Evolutionary conservation across 2,888 invertebrate genomes (phyloP).

Genomic region (Drosophila mimica): DNA sequence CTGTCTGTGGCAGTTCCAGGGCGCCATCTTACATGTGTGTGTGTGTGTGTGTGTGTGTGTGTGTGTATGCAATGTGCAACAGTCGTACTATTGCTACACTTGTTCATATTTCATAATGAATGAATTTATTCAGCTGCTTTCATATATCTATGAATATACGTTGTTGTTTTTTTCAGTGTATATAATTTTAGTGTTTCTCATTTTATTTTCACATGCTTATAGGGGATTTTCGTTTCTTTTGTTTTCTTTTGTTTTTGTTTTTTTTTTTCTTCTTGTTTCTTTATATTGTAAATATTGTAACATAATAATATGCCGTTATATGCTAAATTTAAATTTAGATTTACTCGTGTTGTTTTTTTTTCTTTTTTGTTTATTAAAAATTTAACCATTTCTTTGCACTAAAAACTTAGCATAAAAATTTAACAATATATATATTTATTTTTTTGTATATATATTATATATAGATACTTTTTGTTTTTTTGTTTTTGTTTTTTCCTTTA

Average conservation of each 20-base stretch:
- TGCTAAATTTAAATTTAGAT: constrained; percentile 74
- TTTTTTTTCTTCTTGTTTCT: constrained; percentile 18
- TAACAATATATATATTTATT: constrained; percentile 72
- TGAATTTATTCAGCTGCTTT: constrained; percentile 49
- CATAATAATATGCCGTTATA: constrained; percentile 71
- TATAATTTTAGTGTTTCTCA: constrained; percentile 50
- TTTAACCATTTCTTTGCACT: constrained; percentile 76
- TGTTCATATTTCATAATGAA: constrained; percentile 65
- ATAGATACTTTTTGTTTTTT: constrained; percentile 57
- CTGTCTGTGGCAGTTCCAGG: constrained; percentile 40
- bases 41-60: constrained; percentile 18
- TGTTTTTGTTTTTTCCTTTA: constrained; percentile 24
- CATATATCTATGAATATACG: constrained; percentile 27
- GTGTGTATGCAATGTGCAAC: constrained; percentile 66
- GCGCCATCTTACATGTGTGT: constrained; percentile 2
- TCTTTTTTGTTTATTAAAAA: constrained; percentile 63
- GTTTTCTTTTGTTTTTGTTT: constrained; percentile 22
- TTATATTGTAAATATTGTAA: constrained; percentile 72
- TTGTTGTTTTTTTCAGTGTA: constrained; percentile 23
- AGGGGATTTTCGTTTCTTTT: constrained; percentile 36
- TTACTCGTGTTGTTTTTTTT: constrained; percentile 44
- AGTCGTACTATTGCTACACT: constrained; percentile 65
- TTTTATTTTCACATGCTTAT: constrained; percentile 40
- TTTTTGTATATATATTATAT: constrained; percentile 62
- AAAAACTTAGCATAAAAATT: constrained; percentile 81